Conservation (phyloP, 1,140 invertebrate genomes). For the Scaptomyza pallida region DNA sequence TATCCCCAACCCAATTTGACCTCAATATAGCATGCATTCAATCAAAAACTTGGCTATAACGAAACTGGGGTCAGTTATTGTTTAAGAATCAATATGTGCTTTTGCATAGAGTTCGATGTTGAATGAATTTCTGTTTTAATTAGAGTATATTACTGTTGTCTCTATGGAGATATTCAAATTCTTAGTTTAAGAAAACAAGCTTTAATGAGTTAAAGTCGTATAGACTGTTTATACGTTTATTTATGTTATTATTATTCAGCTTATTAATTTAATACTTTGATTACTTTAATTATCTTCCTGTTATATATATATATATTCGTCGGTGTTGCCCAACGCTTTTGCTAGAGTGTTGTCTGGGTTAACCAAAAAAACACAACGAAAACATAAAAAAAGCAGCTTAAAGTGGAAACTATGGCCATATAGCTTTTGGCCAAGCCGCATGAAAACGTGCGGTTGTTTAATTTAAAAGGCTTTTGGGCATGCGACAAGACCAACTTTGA, state of each 20-base stretch:
- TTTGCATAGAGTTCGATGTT: background rate
- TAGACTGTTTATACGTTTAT: no score
- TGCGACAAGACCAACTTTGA: slow-evolving; percentile 37
- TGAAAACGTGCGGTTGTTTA: slow-evolving; percentile 65
- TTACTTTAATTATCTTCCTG: no score
- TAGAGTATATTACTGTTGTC: no score
- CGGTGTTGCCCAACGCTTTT: slow-evolving; percentile 34
- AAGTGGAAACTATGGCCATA: slow-evolving; percentile 2
- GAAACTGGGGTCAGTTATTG: background rate
- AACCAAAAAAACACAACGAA: no score
- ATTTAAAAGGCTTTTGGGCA: slow-evolving; percentile 73
- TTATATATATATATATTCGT: slow-evolving; percentile 5
- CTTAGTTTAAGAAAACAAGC: no score
- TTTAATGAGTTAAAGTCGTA: no score
- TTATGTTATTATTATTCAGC: no score
- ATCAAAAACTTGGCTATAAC: slow-evolving; percentile 25
- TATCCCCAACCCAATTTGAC: slow-evolving; percentile 59
- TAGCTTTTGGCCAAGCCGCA: background rate
- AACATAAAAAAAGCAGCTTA: no score
- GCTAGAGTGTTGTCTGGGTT: background rate
- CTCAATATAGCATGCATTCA: slow-evolving; percentile 58
- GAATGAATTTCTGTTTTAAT: no score
- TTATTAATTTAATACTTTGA: no score
- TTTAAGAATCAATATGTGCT: background rate
- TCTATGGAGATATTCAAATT: no score